These are phyloP conservation scores for Clupea harengus DNA, from an alignment of 2,113 vertebrate genomes.

Conservation along the genomic window DNA sequence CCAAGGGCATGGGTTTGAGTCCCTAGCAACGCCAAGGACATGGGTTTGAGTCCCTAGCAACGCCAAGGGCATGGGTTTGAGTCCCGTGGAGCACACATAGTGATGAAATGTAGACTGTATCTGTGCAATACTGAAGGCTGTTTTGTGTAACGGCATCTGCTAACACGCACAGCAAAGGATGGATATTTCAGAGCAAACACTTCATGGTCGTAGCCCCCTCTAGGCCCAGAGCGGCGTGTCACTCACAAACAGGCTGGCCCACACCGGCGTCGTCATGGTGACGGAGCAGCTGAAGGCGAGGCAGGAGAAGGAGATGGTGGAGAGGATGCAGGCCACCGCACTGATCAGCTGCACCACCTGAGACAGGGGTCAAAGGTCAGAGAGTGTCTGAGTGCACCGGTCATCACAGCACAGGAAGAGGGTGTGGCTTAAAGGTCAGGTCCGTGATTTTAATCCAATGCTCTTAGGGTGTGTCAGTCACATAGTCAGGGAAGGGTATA, in stretches of 20 bases:
- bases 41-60: no score
- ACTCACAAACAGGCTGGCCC: constrained; percentile 68
- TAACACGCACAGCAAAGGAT: background rate
- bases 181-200: background rate
- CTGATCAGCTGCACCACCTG: constrained; percentile 67
- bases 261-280: constrained; percentile 62
- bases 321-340: constrained; percentile 56
- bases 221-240: background rate
- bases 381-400: background rate
- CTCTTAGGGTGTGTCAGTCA: no score
- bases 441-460: no score
- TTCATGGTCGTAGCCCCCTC: background rate
- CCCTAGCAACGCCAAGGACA: no score
- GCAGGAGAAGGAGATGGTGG: constrained; percentile 63
- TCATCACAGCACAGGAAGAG: background rate
- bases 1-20: no score
- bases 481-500: no score
- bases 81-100: no score
- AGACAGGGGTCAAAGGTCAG: background rate
- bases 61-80: background rate
- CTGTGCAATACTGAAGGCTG: no score
- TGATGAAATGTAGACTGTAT: no score
- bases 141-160: no score
- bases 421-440: background rate
- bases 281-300: constrained; percentile 64